Percentiles rank a stretch among this genome's conserved stretches.
These are phyloP conservation scores for Achroia grisella DNA, from an alignment of 1,140 invertebrate genomes.

Conservation along the genomic window DNA sequence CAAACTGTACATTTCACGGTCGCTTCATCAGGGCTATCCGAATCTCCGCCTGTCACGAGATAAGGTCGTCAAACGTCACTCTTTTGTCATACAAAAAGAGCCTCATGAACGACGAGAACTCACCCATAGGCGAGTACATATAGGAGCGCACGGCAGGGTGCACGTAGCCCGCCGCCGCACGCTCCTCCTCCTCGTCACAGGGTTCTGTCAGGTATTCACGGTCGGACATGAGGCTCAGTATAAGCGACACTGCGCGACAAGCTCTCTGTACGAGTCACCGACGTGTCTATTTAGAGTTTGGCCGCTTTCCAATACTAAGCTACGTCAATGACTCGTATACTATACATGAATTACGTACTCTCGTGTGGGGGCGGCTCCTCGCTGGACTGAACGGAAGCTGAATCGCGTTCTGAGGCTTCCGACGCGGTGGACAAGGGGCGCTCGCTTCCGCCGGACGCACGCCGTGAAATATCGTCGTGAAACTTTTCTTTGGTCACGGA, in stretches of 20 bases:
- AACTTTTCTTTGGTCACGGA: constrained; percentile 28
- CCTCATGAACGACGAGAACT: constrained; percentile 44
- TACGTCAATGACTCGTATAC: constrained; percentile 63
- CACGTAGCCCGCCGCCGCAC: constrained; percentile 44
- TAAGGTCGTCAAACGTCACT: constrained; percentile 28
- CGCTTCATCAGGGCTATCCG: constrained; percentile 65
- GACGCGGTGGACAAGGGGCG: constrained; percentile 61
- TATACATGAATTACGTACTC: constrained; percentile 61
- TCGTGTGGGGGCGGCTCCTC: constrained; percentile 63
- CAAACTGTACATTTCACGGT: constrained; percentile 64
- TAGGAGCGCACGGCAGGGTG: constrained; percentile 70
- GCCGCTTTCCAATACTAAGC: constrained; percentile 55
- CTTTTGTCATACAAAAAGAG: constrained; percentile 22
- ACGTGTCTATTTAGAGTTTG: constrained; percentile 64
- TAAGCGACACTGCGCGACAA: constrained; percentile 64
- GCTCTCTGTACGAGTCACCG: constrained; percentile 52
- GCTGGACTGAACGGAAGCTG: constrained; percentile 66
- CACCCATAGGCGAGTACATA: constrained; percentile 71
- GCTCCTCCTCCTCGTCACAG: constrained; percentile 62
- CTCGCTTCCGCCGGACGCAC: constrained; percentile 48
- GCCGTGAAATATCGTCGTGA: constrained; percentile 25
- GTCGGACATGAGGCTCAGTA: constrained; percentile 65
- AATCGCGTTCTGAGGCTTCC: constrained; percentile 60
- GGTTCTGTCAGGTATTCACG: constrained; percentile 62
- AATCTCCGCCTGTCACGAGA: constrained; percentile 68